These are phyloP conservation scores for Odontamblyopus lacepedii DNA, from an alignment of 2,797 vertebrate species.

Conservation along the genomic window DNA sequence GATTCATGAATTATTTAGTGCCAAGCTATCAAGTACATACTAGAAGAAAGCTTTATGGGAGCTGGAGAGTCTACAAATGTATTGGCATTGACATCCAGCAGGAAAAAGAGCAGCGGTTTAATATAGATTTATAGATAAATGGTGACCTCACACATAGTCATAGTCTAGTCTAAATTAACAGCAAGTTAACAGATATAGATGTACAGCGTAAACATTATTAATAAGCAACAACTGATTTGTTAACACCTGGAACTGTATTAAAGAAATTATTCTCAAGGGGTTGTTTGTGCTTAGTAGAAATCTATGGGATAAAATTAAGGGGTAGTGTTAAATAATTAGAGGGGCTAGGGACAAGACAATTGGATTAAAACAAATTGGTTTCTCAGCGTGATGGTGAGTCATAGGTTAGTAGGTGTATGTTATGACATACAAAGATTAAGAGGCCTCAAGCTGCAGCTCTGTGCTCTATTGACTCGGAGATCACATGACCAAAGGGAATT, in stretches of 20 bases:
- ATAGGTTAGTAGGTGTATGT: slow-evolving; percentile 24
- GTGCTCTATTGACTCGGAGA: slow-evolving; percentile 49
- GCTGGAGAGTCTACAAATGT: neutral
- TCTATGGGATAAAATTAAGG: slow-evolving; percentile 8
- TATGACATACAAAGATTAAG: slow-evolving; percentile 16
- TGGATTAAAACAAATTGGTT: slow-evolving; percentile 13
- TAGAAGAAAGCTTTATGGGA: neutral
- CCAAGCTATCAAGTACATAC: neutral
- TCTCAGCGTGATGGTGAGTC: slow-evolving; percentile 32
- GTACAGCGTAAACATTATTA: neutral
- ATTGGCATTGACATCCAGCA: neutral
- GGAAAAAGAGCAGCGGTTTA: neutral
- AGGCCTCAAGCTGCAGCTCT: slow-evolving; percentile 40
- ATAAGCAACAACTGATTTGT: neutral
- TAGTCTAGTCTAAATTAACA: neutral
- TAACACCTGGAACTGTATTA: neutral
- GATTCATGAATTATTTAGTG: slow-evolving; percentile 10
- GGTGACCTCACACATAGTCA: too few relatives aligned
- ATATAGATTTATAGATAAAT: too few relatives aligned
- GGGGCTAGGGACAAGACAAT: neutral
- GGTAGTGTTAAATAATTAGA: slow-evolving; percentile 9
- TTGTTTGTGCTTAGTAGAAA: neutral
- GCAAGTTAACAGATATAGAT: neutral
- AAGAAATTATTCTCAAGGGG: neutral
- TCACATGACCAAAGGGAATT: slow-evolving; percentile 73